Conservation (phyloP, 1,140 invertebrate genomes). For the Cataglyphis hispanica region DNA sequence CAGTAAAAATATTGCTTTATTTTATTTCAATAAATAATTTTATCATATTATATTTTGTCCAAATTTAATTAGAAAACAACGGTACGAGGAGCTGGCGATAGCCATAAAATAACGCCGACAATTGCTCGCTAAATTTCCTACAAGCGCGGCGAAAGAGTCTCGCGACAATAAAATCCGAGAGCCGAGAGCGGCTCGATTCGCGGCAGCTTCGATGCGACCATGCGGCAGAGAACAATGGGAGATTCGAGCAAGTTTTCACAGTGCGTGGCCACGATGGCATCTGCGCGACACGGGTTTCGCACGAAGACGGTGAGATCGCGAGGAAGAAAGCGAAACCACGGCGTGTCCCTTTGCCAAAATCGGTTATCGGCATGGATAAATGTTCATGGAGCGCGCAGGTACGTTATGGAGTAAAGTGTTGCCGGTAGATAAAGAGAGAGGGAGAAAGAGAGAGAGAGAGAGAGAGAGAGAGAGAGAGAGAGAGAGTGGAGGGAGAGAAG, state of each 20-base stretch:
- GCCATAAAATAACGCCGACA: constrained; percentile 48
- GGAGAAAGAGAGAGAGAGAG: no score
- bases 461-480: not conserved
- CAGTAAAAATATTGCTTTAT: not conserved
- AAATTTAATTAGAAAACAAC: constrained; percentile 10
- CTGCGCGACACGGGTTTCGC: constrained; percentile 51
- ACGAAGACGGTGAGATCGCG: constrained; percentile 25
- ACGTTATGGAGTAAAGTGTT: constrained; percentile 62
- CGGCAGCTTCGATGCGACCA: not conserved
- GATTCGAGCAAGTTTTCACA: constrained; percentile 63
- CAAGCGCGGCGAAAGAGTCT: constrained; percentile 35
- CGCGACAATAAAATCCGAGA: constrained; percentile 66
- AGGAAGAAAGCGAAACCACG: constrained; percentile 17
- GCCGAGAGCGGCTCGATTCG: constrained; percentile 35
- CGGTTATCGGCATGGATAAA: constrained; percentile 74
- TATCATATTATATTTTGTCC: not conserved
- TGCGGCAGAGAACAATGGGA: constrained; percentile 67
- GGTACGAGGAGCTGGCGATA: not conserved
- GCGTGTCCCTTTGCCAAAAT: constrained; percentile 67
- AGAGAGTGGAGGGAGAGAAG: not conserved
- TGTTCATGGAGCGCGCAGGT: constrained; percentile 33
- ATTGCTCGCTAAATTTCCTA: constrained; percentile 62
- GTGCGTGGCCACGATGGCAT: constrained; percentile 60
- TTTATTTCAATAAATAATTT: not conserved
- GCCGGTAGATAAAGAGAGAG: not conserved